Evolutionary conservation across 2,888 invertebrate genomes (phyloP).

Genomic region (Dinocampus coccinellae): DNA sequence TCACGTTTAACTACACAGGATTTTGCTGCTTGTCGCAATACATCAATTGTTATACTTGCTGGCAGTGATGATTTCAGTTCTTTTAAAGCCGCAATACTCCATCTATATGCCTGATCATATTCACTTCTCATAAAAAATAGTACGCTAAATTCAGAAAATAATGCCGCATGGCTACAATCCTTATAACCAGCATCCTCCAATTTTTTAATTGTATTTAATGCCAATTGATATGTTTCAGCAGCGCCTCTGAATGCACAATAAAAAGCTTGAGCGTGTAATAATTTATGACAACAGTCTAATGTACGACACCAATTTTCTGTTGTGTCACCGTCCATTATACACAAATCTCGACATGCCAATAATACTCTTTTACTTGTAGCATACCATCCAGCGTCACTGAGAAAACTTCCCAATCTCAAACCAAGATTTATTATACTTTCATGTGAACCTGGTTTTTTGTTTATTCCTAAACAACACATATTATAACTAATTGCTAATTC

Average conservation of each 20-base stretch:
- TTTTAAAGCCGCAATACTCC: slow-evolving; percentile 83
- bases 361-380: slow-evolving; percentile 82
- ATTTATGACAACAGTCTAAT: slow-evolving; percentile 87
- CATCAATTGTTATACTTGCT: slow-evolving; percentile 81
- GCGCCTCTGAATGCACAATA: slow-evolving; percentile 87
- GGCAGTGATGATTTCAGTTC: slow-evolving; percentile 77
- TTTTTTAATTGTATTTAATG: slow-evolving; percentile 71
- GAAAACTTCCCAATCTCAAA: slow-evolving; percentile 76
- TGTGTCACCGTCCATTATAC: slow-evolving; percentile 72
- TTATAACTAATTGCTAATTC: slow-evolving; percentile 64
- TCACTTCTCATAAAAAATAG: slow-evolving; percentile 88
- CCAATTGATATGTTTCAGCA: slow-evolving; percentile 77
- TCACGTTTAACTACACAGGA: slow-evolving; percentile 91
- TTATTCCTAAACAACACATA: slow-evolving; percentile 49
- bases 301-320: slow-evolving; percentile 76
- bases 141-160: slow-evolving; percentile 87
- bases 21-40: slow-evolving; percentile 88
- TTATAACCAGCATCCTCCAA: slow-evolving; percentile 67
- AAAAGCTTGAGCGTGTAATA: slow-evolving; percentile 86
- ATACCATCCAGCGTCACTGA: slow-evolving; percentile 92
- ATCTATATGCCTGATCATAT: slow-evolving; percentile 78
- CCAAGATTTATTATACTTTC: slow-evolving; percentile 63
- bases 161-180: slow-evolving; percentile 73
- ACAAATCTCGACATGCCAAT: slow-evolving; percentile 77
- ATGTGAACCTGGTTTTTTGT: slow-evolving; percentile 48